These are phyloP conservation scores for Agonopterix arenella DNA, from an alignment of 2,888 invertebrate species.

Conservation along the genomic window DNA sequence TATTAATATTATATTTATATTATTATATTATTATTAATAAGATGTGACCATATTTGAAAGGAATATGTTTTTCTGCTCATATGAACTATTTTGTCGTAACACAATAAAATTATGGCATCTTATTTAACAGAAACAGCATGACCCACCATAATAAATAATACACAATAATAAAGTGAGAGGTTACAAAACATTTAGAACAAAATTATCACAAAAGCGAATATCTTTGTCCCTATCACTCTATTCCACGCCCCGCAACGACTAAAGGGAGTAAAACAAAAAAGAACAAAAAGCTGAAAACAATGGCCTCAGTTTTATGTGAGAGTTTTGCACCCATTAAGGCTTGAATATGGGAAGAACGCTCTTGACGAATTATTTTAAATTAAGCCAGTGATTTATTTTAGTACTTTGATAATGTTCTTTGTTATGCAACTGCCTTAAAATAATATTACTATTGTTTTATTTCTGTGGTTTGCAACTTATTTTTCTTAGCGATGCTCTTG, in stretches of 20 bases:
- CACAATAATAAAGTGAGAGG: not conserved
- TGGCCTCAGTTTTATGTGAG: constrained; percentile 9
- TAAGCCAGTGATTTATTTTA: no score
- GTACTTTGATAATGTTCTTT: not conserved
- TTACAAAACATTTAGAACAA: not conserved
- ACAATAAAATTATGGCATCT: no score
- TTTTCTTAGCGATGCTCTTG: no score
- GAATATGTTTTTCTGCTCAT: no score
- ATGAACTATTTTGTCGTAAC: no score
- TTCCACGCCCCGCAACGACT: constrained; percentile 24
- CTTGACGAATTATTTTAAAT: constrained; percentile 6
- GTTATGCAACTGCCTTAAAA: not conserved
- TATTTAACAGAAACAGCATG: no score
- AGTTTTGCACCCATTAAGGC: constrained; percentile 20
- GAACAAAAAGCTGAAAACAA: constrained; percentile 12
- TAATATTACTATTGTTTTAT: no score
- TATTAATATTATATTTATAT: no score
- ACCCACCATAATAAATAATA: no score
- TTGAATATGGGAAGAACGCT: constrained; percentile 22
- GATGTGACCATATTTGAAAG: no score
- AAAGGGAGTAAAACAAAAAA: constrained; percentile 17
- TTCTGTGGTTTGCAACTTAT: no score
- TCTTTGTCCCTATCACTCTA: constrained; percentile 37
- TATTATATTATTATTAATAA: no score
- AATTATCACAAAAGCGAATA: constrained; percentile 22